Evolutionary conservation across 2,888 invertebrate genomes (phyloP), one percentile per base, ranked within the genome.

Genomic region (Nemoura dubitans): DNA sequence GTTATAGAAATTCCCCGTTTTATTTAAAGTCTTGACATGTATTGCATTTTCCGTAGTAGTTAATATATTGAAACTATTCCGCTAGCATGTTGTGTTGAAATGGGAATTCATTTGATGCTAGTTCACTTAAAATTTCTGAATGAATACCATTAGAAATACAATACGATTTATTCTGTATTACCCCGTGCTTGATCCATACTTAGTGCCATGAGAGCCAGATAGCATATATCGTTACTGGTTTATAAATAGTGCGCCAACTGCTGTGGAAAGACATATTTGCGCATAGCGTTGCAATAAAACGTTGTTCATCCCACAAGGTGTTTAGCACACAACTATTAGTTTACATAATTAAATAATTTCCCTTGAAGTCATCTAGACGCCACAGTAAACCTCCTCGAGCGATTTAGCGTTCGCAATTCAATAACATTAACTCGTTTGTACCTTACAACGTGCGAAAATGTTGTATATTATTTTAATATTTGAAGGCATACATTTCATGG

Each of bases 331-430:
- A 16, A 59, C 59, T 59, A 59, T 59, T 59, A 3, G 59, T 21
- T 59, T 59, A 59, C n/a, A n/a, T 59, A 59, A 59, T 59, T 59
- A 59, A 59, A 59, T 59, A 59, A 59, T 59, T 59, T 59, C 21
- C 1, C 59, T 59, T 7, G 14, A 59, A 59, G 21, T 59, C 10
- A 59, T 59, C 21, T 59, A 21, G 36, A 21, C 59, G 59, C 21
- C 21, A 21, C 21, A 59, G 36, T 59, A 59, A 59, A 59, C 14
- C 59, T 7, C 59, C 59, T 3, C 59, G 59, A 16, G 21, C 59
- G 59, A 59, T 10, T 21, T 2, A 59, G 59, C 59, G 21, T 36
- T 10, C 59, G 21, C 10, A 59, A 59, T 59, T 6, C 10, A 59
- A 59, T 21, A 1, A 59, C 10, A 59, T 59, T 59, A 7, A 6